Conservation (phyloP, 2,113 vertebrate genomes). For the Forbesichthys papilliferus region DNA sequence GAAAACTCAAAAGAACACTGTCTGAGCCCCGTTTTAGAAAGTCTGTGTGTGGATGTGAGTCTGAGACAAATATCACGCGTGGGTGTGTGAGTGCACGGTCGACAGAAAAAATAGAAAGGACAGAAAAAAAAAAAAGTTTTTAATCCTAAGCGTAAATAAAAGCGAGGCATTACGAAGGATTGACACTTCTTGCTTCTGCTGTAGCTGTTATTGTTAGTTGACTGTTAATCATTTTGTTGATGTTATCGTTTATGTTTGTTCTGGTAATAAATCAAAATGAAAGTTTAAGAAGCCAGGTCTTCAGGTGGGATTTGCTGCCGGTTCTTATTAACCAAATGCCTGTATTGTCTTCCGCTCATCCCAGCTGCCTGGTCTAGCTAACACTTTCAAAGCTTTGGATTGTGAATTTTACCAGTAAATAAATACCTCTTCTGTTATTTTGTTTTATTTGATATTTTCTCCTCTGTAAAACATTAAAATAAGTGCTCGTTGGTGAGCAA, state of each 20-base stretch:
- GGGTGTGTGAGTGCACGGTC: conserved; percentile 26
- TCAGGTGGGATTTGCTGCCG: conserved; percentile 73
- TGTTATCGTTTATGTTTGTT: conserved; percentile 44
- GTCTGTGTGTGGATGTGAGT: conserved; percentile 40
- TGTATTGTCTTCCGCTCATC: conserved; percentile 76
- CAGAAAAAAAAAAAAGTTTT: conserved; percentile 40
- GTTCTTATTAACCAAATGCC: conserved; percentile 54
- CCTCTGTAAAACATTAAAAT: conserved; percentile 56
- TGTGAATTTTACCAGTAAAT: conserved; percentile 74
- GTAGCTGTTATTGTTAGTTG: conserved; percentile 73
- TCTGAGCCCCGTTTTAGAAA: conserved; percentile 74
- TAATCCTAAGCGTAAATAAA: conserved; percentile 65
- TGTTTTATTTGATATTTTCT: not conserved
- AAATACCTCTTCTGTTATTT: conserved; percentile 73
- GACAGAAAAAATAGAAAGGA: conserved; percentile 17
- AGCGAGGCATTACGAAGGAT: conserved; percentile 72
- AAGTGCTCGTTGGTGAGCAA: conserved; percentile 75
- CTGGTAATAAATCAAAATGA: conserved; percentile 54
- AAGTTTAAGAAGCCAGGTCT: conserved; percentile 64
- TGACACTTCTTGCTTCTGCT: conserved; percentile 73
- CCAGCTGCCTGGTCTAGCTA: conserved; percentile 65
- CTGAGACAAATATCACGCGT: conserved; percentile 37
- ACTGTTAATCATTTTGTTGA: conserved; percentile 54
- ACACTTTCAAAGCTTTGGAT: conserved; percentile 67
- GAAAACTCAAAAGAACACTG: conserved; percentile 67